phyloP scores from a whole-genome alignment of 2,888 invertebrate genomes.

The Melanostoma mellinum region DNA sequence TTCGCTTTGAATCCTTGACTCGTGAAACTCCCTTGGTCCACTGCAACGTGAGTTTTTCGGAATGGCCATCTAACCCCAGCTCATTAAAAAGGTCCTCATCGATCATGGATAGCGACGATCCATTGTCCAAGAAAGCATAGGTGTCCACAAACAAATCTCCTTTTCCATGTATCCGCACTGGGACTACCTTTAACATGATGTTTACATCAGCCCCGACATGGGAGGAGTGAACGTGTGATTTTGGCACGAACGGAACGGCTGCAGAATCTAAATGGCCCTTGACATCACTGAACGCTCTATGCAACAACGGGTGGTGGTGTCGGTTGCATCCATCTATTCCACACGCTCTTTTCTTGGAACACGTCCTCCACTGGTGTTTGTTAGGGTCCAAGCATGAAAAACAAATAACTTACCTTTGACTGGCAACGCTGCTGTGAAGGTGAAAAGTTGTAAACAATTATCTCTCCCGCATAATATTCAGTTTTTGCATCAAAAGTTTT shows the following conservation, averaged over 20 bases:
- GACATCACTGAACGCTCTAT: neutral
- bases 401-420: no score
- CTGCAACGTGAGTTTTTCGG: slow-evolving; percentile 8
- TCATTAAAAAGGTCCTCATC: slow-evolving; percentile 25
- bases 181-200: slow-evolving; percentile 6
- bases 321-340: neutral
- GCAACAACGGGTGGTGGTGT: neutral
- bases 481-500: no score
- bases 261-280: neutral
- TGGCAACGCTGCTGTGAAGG: no score
- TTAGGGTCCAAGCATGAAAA: slow-evolving; percentile 13
- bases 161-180: slow-evolving; percentile 3
- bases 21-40: slow-evolving; percentile 24
- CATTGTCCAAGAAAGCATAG: neutral
- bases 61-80: slow-evolving; percentile 7
- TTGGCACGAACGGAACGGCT: neutral
- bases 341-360: slow-evolving; percentile 10
- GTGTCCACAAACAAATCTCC: slow-evolving; percentile 13
- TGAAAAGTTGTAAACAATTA: no score
- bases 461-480: no score
- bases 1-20: slow-evolving; percentile 7
- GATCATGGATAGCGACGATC: neutral
- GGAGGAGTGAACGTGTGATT: slow-evolving; percentile 1
- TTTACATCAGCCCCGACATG: neutral
- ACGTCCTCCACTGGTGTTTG: slow-evolving; percentile 16